Conservation (phyloP, 2,113 vertebrate species). For the Spheniscus mendiculus region DNA sequence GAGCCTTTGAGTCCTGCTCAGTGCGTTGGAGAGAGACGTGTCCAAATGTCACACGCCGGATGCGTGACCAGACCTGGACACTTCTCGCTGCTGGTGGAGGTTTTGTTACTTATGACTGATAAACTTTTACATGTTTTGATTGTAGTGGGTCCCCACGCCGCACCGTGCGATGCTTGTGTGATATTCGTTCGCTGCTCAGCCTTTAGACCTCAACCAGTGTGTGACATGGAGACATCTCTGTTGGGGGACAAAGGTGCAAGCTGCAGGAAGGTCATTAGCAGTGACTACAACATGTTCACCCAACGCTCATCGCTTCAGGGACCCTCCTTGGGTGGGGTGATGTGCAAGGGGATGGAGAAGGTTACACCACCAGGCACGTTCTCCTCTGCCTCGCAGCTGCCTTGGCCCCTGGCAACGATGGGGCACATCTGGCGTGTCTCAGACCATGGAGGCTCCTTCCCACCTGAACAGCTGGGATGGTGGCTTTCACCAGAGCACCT, state of each 20-base stretch:
- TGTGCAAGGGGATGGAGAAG: background rate
- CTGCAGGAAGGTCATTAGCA: background rate
- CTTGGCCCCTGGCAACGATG: background rate
- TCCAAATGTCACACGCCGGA: rapidly evolving
- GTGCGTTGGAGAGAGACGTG: rapidly evolving
- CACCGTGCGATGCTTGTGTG: rapidly evolving
- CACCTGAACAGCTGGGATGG: background rate
- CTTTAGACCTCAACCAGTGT: background rate
- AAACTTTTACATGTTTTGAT: background rate
- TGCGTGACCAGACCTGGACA: background rate
- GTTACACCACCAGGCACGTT: background rate
- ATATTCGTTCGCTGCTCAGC: background rate
- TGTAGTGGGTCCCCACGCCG: background rate
- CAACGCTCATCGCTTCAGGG: background rate
- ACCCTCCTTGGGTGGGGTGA: background rate
- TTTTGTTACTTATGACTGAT: background rate
- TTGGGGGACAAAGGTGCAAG: background rate
- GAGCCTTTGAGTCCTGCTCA: background rate
- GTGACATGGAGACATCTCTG: background rate
- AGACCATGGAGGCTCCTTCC: background rate
- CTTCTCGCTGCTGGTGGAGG: background rate
- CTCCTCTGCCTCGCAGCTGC: background rate
- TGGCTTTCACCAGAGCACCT: background rate
- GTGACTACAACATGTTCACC: background rate
- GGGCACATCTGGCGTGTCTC: background rate